Evolutionary conservation across 1,140 invertebrate genomes (phyloP), one percentile per base, ranked within the genome.

Genomic region (Coptotermes formosanus): DNA sequence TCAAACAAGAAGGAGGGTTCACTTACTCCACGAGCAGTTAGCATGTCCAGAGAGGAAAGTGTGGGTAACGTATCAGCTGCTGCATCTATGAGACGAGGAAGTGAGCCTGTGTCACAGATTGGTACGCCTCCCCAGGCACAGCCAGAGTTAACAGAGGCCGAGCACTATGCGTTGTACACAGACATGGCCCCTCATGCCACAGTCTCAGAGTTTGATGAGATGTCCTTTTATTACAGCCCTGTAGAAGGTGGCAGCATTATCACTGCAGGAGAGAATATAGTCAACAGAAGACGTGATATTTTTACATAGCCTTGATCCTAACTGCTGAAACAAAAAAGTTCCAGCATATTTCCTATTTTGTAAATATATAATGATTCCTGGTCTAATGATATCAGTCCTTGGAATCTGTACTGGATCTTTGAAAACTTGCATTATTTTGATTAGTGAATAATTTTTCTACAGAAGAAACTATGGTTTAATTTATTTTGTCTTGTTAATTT

Each of bases 121-220:
- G n/a, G n/a, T 30, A 19, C 30, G 19, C 23, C 84, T 82, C 69
- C 85, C 82, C 82, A 82, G 85, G 30, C 64, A 32, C 23, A 69
- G n/a, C 89, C 16, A 89, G 94, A 96, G 87, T 89, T 97, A 30
- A 97, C 96, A 6, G 96, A 97, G 87, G 96, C 96, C 3, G 96
- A 97, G 89, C 95, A 97, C 90, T 97, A 96, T 90, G 96, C 96
- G 69, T 90, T 97, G 82, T 97, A 97, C 87, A 97, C 96, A 87
- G 94, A 95, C 64, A 93, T 97, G 89, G 96, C 96, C 14, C 96
- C 96, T 21, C 94, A 95, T 89, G 96, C 96, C 8, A 97, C 96
- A 0, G 94, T 93, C 30, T 97, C 96, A 16, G 96, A 97, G 89
- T 97, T 97, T 89, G 96, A 97, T 89, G 96, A 97, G 89, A 94